Conservation (phyloP, 1,140 invertebrate genomes). For the Pseudomyrmex flavicornis region DNA sequence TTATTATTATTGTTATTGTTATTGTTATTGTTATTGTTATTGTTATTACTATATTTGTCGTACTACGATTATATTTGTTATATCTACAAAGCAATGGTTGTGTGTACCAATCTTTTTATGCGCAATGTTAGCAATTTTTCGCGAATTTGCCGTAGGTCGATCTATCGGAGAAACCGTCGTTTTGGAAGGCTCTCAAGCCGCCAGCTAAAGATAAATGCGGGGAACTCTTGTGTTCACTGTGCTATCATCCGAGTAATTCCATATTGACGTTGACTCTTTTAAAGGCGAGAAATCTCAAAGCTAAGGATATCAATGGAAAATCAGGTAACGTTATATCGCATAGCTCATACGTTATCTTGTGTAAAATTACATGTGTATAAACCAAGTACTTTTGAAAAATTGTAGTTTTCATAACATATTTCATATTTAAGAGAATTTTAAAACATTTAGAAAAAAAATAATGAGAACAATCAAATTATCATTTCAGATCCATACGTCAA, state of each 20-base stretch:
- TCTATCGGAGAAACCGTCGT: constrained; percentile 95
- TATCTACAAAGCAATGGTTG: background rate
- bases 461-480: background rate
- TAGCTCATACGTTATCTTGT: constrained; percentile 3
- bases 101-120: background rate
- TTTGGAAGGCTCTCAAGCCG: constrained; percentile 96
- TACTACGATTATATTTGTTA: background rate
- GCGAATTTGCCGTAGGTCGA: constrained; percentile 89
- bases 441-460: background rate
- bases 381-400: background rate
- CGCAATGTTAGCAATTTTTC: background rate
- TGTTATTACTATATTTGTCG: background rate
- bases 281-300: constrained; percentile 96
- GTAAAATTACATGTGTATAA: background rate
- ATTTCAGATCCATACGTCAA: constrained; percentile 97
- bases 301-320: constrained; percentile 97
- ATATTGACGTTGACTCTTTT: constrained; percentile 94
- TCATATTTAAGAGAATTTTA: background rate
- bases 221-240: constrained; percentile 95
- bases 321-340: constrained; percentile 89
- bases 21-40: no score
- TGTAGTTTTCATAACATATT: background rate
- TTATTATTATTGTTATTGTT: no score
- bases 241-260: constrained; percentile 96
- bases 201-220: constrained; percentile 96